Evolutionary conservation across 2,888 invertebrate species (phyloP).

Genomic region (Pristionchus maxplancki): DNA sequence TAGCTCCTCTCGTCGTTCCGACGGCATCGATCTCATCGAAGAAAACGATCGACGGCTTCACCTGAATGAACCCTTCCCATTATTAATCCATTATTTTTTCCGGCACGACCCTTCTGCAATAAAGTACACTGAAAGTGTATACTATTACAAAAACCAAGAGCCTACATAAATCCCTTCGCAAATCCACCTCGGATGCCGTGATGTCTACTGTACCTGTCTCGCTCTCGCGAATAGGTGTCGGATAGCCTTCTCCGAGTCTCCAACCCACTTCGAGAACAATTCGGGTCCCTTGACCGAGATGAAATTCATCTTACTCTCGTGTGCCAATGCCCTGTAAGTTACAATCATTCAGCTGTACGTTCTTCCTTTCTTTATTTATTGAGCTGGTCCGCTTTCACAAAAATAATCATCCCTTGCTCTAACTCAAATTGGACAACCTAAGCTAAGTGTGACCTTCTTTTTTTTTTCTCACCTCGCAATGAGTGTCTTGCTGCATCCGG

Average conservation of each 20-base stretch:
- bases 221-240: conserved; percentile 90
- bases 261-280: conserved; percentile 96
- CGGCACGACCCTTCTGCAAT: no score
- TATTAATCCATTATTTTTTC: neutral
- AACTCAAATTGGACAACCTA: neutral
- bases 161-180: neutral
- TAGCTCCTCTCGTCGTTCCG: conserved; percentile 78
- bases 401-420: neutral
- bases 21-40: conserved; percentile 98
- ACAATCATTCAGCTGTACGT: neutral
- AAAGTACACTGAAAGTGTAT: no score
- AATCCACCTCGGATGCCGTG: no score
- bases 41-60: conserved; percentile 93
- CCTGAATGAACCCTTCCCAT: conserved; percentile 46
- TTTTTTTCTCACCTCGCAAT: conserved; percentile 43
- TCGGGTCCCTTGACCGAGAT: conserved; percentile 87
- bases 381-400: neutral
- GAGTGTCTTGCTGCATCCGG: conserved; percentile 85
- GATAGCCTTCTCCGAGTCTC: conserved; percentile 95
- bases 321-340: conserved; percentile 87
- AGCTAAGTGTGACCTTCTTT: neutral
- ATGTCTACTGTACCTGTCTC: conserved; percentile 86
- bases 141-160: no score
- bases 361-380: neutral
- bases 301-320: conserved; percentile 91